Evolutionary conservation across 92 coral and sea anemone genomes (phyloP), one percentile per base, ranked within the genome.

Genomic region (Blastomussa wellsi): DNA sequence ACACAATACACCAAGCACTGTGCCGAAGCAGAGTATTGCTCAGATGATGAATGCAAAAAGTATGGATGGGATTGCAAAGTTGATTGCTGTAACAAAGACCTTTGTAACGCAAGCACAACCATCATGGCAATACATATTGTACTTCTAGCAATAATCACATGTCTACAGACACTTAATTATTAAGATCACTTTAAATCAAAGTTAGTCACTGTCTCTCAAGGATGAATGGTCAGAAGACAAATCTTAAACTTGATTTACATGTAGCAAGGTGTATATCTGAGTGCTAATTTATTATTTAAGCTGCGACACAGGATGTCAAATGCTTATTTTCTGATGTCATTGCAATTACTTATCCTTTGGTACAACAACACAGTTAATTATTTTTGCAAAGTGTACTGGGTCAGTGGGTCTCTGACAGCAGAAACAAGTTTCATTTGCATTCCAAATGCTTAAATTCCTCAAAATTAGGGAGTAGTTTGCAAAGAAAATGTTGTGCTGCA

Each of bases 1-100:
- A 32, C 70, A 7, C 29, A 26, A 2, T 82, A 70, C 35, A 37
- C 70, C 33, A 82, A 70, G 24, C 74, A 82, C 39, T 82, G 86
- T 29, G 39, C 41, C 12, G 31, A 1, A 6, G 70, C 79, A 76
- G 13, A 5, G 3, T 48, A 82, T 29, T 82, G 86, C 39, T 24
- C 67, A 12, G 38, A 73, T 17, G 28, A 19, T 5, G 77, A 82
- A 7, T 71, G 60, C 5, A 6, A 42, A 29, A 3, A 3, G 8
- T 11, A 7, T 3, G 64, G 64, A 4, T 53, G 2, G 0, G 6
- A 14, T 6, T 48, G 60, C 79, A 53, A 20, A 22, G 1, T 76
- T 22, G 22, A 48, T 9, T 76, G 79, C 59, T 76, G 79, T 44
- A 44, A 76, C 60, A 1, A 48, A 17, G 1, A 44, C 59, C 36